phyloP scores from a whole-genome alignment of 2,113 vertebrate genomes.

The Silurus asotus region DNA sequence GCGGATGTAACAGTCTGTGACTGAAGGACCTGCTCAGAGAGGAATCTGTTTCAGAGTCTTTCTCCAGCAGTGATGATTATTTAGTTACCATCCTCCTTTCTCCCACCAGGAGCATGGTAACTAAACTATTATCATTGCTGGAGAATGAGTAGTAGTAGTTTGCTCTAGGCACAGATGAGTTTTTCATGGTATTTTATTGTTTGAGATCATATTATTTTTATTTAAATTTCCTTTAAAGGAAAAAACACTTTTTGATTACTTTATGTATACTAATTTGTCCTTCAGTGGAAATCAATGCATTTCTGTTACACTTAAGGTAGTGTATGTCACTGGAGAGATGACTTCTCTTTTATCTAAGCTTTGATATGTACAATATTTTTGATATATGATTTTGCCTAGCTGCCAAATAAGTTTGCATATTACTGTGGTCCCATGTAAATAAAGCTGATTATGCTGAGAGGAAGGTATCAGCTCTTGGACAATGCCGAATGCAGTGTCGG shows the following conservation, averaged over 20 bases:
- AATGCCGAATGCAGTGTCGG: not conserved
- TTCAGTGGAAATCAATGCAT: not conserved
- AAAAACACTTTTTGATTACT: not conserved
- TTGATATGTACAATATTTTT: not conserved
- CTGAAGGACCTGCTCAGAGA: no score
- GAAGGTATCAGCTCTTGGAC: not conserved
- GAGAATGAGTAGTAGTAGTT: not conserved
- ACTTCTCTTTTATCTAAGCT: not conserved
- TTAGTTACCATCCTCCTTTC: no score
- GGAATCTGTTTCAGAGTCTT: no score
- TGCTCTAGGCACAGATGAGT: not conserved
- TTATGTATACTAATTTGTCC: not conserved
- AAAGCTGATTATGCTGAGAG: not conserved
- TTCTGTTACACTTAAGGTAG: not conserved
- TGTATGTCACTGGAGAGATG: not conserved
- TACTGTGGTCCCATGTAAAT: not conserved
- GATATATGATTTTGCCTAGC: not conserved
- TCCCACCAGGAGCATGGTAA: no score
- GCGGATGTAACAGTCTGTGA: no score
- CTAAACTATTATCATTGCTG: no score
- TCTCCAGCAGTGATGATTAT: no score
- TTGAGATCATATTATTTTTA: not conserved
- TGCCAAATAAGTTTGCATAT: constrained; percentile 1
- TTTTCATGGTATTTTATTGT: not conserved
- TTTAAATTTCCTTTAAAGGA: not conserved